These are phyloP conservation scores for Philopedon plagiatum DNA, from an alignment of 2,888 invertebrate species.

Conservation along the genomic window DNA sequence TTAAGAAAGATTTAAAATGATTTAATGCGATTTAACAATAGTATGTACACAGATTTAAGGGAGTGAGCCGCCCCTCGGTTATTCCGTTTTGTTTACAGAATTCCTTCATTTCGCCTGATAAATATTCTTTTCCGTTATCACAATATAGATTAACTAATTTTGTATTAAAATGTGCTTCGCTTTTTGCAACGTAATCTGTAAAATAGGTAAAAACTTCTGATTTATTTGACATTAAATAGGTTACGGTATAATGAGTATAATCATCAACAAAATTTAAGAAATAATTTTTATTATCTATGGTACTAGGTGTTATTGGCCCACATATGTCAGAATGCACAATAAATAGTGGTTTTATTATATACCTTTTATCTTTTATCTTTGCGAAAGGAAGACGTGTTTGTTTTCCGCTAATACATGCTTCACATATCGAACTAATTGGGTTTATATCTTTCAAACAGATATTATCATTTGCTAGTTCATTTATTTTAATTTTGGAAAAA, in stretches of 20 bases:
- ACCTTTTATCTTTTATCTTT: conserved; percentile 54
- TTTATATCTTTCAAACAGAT: no score
- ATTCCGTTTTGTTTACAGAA: conserved; percentile 61
- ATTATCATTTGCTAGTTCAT: neutral
- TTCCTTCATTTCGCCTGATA: conserved; percentile 55
- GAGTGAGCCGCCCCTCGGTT: no score
- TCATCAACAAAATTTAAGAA: conserved; percentile 34
- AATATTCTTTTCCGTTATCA: conserved; percentile 61
- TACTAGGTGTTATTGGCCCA: conserved; percentile 55
- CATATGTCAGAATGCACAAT: conserved; percentile 60
- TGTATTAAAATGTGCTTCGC: conserved; percentile 47
- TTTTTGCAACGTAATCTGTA: conserved; percentile 41
- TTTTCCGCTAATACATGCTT: conserved; percentile 43
- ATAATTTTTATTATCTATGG: conserved; percentile 38
- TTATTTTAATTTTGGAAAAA: conserved; percentile 31
- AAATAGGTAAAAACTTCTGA: conserved; percentile 41
- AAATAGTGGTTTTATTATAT: conserved; percentile 59
- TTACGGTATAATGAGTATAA: no score
- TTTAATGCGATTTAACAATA: no score
- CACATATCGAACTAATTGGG: conserved; percentile 12
- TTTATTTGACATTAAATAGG: no score
- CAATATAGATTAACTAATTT: conserved; percentile 59
- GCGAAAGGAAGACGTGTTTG: no score
- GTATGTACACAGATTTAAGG: no score
- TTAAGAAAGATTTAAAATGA: no score